Evolutionary conservation across 2,888 invertebrate species (phyloP), one percentile per base, ranked within the genome.

Genomic region (Baronia brevicornis): DNA sequence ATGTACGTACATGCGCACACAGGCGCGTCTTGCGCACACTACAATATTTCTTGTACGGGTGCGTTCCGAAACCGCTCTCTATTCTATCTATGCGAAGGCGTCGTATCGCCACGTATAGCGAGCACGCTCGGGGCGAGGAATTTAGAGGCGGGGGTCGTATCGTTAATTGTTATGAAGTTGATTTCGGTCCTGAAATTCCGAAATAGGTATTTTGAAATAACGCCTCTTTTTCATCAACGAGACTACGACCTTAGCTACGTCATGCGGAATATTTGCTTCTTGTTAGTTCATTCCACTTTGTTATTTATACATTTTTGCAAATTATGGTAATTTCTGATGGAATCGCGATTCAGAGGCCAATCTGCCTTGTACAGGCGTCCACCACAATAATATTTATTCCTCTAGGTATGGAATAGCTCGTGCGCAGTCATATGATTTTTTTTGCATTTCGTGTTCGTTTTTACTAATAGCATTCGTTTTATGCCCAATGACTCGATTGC

Each of bases 101-200:
- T 78, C 80, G 78, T 75, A 77, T 74, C 74, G 78, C 79, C 77
- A 70, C 79, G 80, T 78, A 77, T 73, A 78, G 77, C 80, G 78
- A 80, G 72, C 78, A 77, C 80, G 82, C 82, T 82, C 78, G 77
- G 77, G 82, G 82, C 82, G 78, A 82, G 82, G 82, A 82, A 84
- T 84, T 80, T 80, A 79, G 82, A 80, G 79, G 80, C 80, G 82
- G 82, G 82, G 82, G 82, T 82, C 82, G 80, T 82, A 80, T 84
- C 80, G 82, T 82, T 84, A 84, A 84, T 84, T 84, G 82, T 84
- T 84, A 84, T 82, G 82, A 82, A 84, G 82, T 82, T 82, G 82
- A 82, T 82, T 84, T 82, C 79, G 75, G 71, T 79, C 78, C 82
- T 84, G 82, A 84, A 84, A 80, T 82, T 78, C 80, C 78, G 67